These are phyloP conservation scores for Crotophaga sulcirostris DNA, from an alignment of 2,113 vertebrate genomes.

Conservation along the genomic window DNA sequence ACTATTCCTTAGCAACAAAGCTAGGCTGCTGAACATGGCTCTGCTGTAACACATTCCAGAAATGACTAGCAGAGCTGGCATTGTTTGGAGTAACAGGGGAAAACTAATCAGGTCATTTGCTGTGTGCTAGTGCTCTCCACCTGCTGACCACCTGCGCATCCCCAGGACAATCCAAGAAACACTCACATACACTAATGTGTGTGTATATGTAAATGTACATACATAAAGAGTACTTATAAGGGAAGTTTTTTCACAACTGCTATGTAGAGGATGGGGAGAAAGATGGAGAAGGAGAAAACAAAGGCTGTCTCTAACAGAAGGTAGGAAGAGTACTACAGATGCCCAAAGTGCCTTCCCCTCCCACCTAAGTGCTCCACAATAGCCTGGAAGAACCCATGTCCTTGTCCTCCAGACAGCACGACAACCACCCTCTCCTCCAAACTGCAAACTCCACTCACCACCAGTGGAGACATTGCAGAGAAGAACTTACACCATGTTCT, in stretches of 20 bases:
- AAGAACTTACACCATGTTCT: not conserved
- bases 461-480: rapidly evolving
- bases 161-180: not conserved
- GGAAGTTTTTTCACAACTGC: not conserved
- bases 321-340: not conserved
- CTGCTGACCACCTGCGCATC: not conserved
- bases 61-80: conserved; percentile 29
- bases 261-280: not conserved
- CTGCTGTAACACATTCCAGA: conserved; percentile 34
- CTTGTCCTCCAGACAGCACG: not conserved
- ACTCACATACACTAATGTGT: rapidly evolving
- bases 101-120: conserved; percentile 2
- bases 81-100: not conserved
- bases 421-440: not conserved
- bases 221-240: not conserved
- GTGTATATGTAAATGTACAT: not conserved
- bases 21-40: conserved; percentile 1
- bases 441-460: not conserved
- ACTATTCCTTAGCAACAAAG: conserved; percentile 60
- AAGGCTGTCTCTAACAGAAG: not conserved
- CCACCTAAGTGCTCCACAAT: not conserved
- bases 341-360: rapidly evolving
- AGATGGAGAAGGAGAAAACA: not conserved
- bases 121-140: not conserved
- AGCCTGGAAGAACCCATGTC: not conserved